Evolutionary conservation across 2,113 vertebrate species (phyloP).

Genomic region (Baryphthengus martii): DNA sequence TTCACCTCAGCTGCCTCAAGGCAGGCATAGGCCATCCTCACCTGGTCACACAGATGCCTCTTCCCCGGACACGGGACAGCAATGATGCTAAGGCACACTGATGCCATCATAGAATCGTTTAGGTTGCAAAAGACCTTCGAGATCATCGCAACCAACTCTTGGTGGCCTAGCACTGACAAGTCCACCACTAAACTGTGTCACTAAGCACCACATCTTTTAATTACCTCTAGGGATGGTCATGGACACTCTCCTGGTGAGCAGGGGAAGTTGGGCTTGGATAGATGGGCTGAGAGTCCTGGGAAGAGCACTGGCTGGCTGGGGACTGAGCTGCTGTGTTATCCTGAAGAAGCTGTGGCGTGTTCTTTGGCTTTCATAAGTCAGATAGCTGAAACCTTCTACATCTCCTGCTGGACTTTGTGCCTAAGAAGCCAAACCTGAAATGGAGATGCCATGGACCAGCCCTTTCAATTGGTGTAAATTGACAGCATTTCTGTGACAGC

Average conservation of each 20-base stretch:
- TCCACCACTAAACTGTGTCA: not conserved
- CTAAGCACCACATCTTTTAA: not conserved
- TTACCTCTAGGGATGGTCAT: not conserved
- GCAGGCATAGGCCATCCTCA: not conserved
- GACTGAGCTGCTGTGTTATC: accelerated
- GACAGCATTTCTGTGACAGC: not conserved
- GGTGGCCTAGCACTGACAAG: not conserved
- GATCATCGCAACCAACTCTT: not conserved
- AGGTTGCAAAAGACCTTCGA: not conserved
- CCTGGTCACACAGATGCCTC: accelerated
- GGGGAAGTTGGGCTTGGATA: not conserved
- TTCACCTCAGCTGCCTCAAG: not conserved
- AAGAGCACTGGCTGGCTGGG: not conserved
- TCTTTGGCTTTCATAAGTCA: not conserved
- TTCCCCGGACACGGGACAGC: not conserved
- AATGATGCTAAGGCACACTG: not conserved
- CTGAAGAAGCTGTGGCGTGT: accelerated
- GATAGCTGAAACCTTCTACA: not conserved
- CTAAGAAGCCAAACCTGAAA: not conserved
- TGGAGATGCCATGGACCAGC: not conserved
- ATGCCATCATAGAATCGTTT: not conserved
- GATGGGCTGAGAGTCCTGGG: not conserved
- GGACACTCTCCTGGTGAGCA: not conserved
- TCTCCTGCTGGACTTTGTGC: not conserved
- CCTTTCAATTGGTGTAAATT: not conserved